Percentiles rank a stretch among this genome's conserved stretches.
Evolutionary conservation across 2,888 invertebrate species (phyloP).

Genomic region (Cenopis cana): DNA sequence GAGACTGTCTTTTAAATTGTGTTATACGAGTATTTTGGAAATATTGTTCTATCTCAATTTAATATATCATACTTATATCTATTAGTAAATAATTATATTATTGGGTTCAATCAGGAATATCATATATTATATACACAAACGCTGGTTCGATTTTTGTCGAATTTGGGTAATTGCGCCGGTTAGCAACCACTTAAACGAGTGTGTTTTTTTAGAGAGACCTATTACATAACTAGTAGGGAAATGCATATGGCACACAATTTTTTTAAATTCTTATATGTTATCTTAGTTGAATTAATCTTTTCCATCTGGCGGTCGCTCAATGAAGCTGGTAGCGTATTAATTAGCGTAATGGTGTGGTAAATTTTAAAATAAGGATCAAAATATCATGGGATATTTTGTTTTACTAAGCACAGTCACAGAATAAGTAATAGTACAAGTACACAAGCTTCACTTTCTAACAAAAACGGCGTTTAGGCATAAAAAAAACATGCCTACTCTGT

Average conservation of each 20-base stretch:
- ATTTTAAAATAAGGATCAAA: background rate
- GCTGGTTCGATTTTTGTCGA: background rate
- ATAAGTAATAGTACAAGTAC: too few relatives aligned
- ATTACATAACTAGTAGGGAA: background rate
- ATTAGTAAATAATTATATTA: background rate
- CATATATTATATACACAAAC: background rate
- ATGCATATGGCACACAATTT: background rate
- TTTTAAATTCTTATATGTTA: background rate
- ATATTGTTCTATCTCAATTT: too few relatives aligned
- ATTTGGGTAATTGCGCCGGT: background rate
- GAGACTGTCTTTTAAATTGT: background rate
- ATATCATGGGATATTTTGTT: conserved; percentile 7
- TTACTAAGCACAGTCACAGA: too few relatives aligned
- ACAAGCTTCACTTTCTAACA: too few relatives aligned
- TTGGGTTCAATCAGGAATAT: background rate
- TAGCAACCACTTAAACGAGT: background rate
- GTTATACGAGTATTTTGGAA: too few relatives aligned
- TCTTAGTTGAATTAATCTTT: background rate
- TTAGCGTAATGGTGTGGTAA: background rate
- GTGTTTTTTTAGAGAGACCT: background rate
- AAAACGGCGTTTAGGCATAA: too few relatives aligned
- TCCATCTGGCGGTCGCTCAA: background rate
- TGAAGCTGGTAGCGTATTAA: background rate
- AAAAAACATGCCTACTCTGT: too few relatives aligned
- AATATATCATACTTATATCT: background rate